Evolutionary conservation across 2,113 vertebrate genomes (phyloP), one percentile per base, ranked within the genome.

Genomic region (Paradoxurus hermaphroditus): DNA sequence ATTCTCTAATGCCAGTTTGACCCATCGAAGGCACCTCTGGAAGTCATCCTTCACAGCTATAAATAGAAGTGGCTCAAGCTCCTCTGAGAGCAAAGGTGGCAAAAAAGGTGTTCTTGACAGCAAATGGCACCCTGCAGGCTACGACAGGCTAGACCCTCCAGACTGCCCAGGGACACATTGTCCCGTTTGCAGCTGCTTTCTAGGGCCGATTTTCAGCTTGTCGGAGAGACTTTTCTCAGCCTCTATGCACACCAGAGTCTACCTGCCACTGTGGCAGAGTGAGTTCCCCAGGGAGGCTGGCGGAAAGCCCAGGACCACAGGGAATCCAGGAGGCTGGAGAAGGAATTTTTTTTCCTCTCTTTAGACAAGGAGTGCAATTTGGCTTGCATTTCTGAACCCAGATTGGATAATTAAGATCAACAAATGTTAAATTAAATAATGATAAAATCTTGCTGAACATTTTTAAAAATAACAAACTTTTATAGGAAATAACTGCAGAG

Each of bases 231-330:
- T 70, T 83, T 92, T 56, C 96, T 90, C 73, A 46, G 92, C 49
- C 44, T 87, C n/a, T 78, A 27, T 25, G 86, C 5, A 92, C 31
- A 91, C 77, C 73, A 25, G 56, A 72, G 18, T 53, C 86, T 70
- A 90, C 7, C 39, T 8, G 46, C 75, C 62, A 78, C 0, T 1
- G 56, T 29, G 77, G 83, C 51, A 53, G 31, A 86, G 44, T 19
- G 9, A 8, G 34, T 72, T 73, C 86, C 93, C 65, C 21, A 12
- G 59, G 39, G 89, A 92, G 73, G 39, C 75, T 96, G 98, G 96
- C 79, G 6, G 36, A 39, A 81, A 92, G 96, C 95, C 97, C 97
- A 83, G 92, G 41, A 95, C 92, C 70, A 89, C 87, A 95, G 90
- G 90, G 70, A 96, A 84, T 85, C 95, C 49, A 91, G 94, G 65